phyloP scores from a whole-genome alignment of 2,888 invertebrate genomes.

The Eurois occulta region DNA sequence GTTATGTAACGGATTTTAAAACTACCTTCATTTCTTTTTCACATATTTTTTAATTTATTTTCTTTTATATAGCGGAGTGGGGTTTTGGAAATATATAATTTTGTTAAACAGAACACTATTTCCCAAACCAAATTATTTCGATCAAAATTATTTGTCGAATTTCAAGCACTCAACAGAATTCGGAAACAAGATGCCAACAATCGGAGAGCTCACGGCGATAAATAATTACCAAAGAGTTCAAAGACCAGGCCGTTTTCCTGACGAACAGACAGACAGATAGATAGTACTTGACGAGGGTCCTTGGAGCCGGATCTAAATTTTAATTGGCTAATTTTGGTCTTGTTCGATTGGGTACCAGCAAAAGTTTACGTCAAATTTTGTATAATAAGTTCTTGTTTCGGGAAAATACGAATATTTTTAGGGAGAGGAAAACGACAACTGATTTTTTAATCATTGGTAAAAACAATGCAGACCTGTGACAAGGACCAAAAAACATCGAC shows the following conservation, averaged over 20 bases:
- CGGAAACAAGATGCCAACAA: constrained; percentile 60
- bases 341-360: background rate
- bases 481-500: background rate
- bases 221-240: constrained; percentile 74
- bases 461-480: background rate
- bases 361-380: background rate
- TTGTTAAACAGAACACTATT: background rate
- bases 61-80: constrained; percentile 15
- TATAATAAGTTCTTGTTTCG: background rate
- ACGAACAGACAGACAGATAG: constrained; percentile 67
- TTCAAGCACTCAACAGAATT: constrained; percentile 21
- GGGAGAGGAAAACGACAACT: background rate
- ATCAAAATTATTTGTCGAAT: constrained; percentile 24
- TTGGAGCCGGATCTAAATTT: constrained; percentile 72
- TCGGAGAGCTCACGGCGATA: constrained; percentile 68
- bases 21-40: constrained; percentile 56
- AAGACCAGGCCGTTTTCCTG: constrained; percentile 65
- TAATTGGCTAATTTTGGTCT: constrained; percentile 65
- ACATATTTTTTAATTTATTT: constrained; percentile 46
- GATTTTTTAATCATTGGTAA: background rate
- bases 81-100: background rate
- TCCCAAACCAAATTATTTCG: background rate
- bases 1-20: constrained; percentile 61
- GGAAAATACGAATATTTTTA: constrained; percentile 1
- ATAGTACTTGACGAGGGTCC: constrained; percentile 78